Percentiles rank a stretch among this genome's conserved stretches.
Conservation (phyloP, 2,888 invertebrate species). For the Phytoseiulus persimilis region DNA sequence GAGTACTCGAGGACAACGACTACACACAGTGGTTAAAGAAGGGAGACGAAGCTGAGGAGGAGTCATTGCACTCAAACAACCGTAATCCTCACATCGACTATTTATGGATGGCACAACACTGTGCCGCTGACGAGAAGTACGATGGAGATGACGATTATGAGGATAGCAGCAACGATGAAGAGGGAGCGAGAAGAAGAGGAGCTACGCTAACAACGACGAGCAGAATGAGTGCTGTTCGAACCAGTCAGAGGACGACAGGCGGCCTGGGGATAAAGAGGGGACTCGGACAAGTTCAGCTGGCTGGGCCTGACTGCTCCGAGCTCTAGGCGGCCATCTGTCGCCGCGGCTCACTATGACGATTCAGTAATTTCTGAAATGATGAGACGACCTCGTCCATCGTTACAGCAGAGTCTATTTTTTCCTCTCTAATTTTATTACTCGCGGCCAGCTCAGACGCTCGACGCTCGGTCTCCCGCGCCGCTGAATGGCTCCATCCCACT, state of each 20-base stretch:
- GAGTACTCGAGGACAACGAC: not conserved
- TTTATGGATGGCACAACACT: not conserved
- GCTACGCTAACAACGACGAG: not conserved
- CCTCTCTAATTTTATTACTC: not conserved
- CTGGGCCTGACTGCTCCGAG: not conserved
- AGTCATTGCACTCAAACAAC: slow-evolving; percentile 5
- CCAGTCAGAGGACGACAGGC: not conserved
- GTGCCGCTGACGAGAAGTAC: not conserved
- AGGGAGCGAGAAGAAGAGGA: too few relatives aligned
- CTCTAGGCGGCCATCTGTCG: not conserved
- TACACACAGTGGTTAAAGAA: not conserved
- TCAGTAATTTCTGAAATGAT: slow-evolving; percentile 5
- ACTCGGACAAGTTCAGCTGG: not conserved
- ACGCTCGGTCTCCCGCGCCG: not conserved
- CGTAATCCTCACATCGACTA: not conserved
- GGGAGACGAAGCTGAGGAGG: not conserved
- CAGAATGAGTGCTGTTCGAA: not conserved
- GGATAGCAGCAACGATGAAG: too few relatives aligned
- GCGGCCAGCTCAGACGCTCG: not conserved
- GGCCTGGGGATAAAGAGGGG: not conserved
- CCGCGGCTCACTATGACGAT: not conserved
- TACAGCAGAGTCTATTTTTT: not conserved
- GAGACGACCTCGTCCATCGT: not conserved
- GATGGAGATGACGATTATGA: not conserved
- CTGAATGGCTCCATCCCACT: not conserved